Base-by-base conservation (phyloP, 2,888 invertebrate genomes). In the Drosophila mimica region DNA sequence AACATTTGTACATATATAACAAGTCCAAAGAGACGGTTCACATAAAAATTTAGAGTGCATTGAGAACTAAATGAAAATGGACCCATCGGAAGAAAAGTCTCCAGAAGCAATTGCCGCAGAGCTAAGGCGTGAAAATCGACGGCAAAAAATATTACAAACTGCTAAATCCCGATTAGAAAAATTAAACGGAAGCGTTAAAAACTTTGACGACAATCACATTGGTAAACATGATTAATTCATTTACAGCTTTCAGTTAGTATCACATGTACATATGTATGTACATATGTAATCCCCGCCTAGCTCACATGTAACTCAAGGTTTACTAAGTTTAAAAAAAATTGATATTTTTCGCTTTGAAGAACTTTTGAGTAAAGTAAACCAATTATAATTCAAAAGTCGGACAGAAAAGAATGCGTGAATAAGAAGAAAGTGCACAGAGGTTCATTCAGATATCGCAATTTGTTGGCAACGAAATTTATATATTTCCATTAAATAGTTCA, bases 131-230 rank as follows among this genome's bases (percentile, higher is more conserved):
- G 74, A 70, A n/a, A 7, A 25, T 8, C 70, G 78, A 1, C 67
- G 79, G 0, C 74, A 65, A 31, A 78, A 68, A 59, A 71, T 78
- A 59, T 40, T 78, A 51, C 70, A 78, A 56, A 36, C 58, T 3
- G 78, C 78, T 11, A 78, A 78, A 34, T 56, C 64, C 1, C 74
- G 78, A 20, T 52, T 78, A 28, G 79, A 78, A 40, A 78, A 68
- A 36, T 56, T 78, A 3, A 78, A 78, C 63, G 79, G 75, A 20
- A 49, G 46, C 68, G 31, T 51, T 4, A 61, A 46, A 25, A 4
- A 40, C 33, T 38, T 9, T 54, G 65, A 60, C 11, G n/a, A 38
- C 5, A 28, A 48, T 49, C 0, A 11, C 17, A 49, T 20, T 30
- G 62, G 58, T 72, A 49, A 34, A 38, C 11, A 46, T 43, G 5